These are phyloP conservation scores for Bubo scandiacus DNA, from an alignment of 2,113 vertebrate genomes.

Conservation along the genomic window DNA sequence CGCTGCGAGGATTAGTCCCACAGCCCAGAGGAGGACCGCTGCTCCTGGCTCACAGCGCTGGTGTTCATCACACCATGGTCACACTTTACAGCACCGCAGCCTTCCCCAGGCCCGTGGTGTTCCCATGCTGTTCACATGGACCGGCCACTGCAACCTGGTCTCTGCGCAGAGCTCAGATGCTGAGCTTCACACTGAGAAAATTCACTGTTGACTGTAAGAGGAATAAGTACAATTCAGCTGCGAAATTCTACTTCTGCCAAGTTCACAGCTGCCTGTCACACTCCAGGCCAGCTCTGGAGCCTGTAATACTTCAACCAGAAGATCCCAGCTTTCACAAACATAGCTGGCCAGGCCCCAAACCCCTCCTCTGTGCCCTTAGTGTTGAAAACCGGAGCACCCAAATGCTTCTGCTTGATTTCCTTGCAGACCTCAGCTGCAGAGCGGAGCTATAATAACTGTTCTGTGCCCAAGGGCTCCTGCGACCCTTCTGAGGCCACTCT, in stretches of 20 bases:
- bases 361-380: not conserved
- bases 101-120: not conserved
- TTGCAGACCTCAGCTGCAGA: not conserved
- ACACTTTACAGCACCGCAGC: not conserved
- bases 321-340: not conserved
- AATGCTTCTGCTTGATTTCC: not conserved
- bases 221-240: not conserved
- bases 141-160: rapidly evolving
- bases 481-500: not conserved
- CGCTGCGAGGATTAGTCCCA: not conserved
- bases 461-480: not conserved
- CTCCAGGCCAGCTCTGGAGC: not conserved
- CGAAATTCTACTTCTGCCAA: not conserved
- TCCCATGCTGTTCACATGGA: rapidly evolving
- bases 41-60: rapidly evolving
- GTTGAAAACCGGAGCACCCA: not conserved
- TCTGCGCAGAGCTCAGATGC: not conserved
- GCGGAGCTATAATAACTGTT: not conserved
- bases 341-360: not conserved
- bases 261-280: not conserved
- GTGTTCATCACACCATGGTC: not conserved
- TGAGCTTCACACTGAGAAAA: not conserved
- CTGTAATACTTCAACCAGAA: not conserved
- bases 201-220: not conserved
- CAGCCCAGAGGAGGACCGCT: not conserved